These are phyloP conservation scores for Prunella strophiata DNA, from an alignment of 2,797 vertebrate genomes.

Conservation along the genomic window DNA sequence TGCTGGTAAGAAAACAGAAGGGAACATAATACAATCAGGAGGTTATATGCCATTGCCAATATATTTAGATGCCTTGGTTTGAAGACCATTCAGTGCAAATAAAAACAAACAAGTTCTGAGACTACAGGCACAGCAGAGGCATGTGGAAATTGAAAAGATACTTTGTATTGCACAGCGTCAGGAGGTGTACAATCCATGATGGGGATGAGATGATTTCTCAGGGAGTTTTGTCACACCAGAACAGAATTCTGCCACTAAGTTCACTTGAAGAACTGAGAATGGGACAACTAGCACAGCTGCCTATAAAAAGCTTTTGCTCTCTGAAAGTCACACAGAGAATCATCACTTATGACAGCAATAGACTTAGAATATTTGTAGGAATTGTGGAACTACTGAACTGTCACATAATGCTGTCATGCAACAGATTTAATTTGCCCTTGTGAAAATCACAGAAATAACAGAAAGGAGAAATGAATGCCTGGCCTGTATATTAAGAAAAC, in stretches of 20 bases:
- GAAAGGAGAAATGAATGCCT: background rate
- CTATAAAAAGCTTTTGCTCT: constrained; percentile 43
- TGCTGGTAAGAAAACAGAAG: background rate
- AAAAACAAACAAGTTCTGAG: constrained; percentile 28
- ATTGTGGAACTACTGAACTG: constrained; percentile 42
- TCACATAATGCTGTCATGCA: constrained; percentile 6
- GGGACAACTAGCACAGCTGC: constrained; percentile 37
- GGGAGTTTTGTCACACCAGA: background rate
- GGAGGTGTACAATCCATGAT: background rate
- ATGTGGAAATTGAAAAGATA: constrained; percentile 36
- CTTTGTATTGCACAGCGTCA: constrained; percentile 16
- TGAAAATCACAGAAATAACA: constrained; percentile 51
- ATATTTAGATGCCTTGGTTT: constrained; percentile 15
- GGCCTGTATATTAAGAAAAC: background rate
- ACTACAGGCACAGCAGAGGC: constrained; percentile 2
- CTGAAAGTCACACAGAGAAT: constrained; percentile 56
- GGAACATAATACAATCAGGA: background rate
- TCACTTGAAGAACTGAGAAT: constrained; percentile 18
- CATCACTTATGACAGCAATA: constrained; percentile 57
- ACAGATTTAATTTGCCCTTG: constrained; percentile 45
- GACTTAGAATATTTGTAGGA: constrained; percentile 38
- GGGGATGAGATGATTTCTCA: background rate
- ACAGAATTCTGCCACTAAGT: background rate
- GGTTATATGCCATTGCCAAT: background rate
- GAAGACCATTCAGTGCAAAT: constrained; percentile 25